Base-by-base conservation (phyloP, 2,797 vertebrate genomes). In the Ctenosaura bakeri region DNA sequence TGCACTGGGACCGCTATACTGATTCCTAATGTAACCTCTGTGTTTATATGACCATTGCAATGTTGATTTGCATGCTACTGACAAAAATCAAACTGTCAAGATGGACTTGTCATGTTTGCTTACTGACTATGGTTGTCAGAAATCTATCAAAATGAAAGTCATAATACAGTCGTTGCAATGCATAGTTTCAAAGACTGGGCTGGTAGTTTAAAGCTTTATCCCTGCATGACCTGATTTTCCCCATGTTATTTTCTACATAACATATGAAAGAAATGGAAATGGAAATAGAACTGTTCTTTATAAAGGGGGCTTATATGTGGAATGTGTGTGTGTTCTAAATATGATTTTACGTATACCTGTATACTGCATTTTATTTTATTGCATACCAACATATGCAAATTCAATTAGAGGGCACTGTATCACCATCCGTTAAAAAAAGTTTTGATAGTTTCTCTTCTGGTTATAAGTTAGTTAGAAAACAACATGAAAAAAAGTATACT, bases 51-150 rank as follows among this genome's bases (percentile, higher is more conserved):
- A 64, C 42, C 59, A 81, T 52, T 38, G 29, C 50, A 66, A n/a
- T 66, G 42, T 66, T 88, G 78, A 56, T 71, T 81, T 86, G n/a
- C 64, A 29, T 86, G 18, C 73, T 71, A 64, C 35, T 71, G 64
- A 71, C 9, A 5, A 69, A 35, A n/a, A 66, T 35, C 32, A 12
- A 14, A 50, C 29, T 35, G 69, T 54, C 50, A 85, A 13, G 32
- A 73, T 54, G 29, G 50, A 35, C 35, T 38, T 56, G 22, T 26
- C 38, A 14, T 80, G 78, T n/a, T 26, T 86, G 16, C 8, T 80
- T 69, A 52, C n/a, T 38, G 35, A 46, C 12, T 14, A 79, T 69
- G 24, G 26, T 54, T 69, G 54, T 59, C 6, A 59, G 35, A 62
- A 29, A 8, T 32, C 18, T 73, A 38, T 20, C 62, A 83, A 64